phyloP scores from a whole-genome alignment of 2,797 vertebrate species.

The Hydrocynus forskahlii region DNA sequence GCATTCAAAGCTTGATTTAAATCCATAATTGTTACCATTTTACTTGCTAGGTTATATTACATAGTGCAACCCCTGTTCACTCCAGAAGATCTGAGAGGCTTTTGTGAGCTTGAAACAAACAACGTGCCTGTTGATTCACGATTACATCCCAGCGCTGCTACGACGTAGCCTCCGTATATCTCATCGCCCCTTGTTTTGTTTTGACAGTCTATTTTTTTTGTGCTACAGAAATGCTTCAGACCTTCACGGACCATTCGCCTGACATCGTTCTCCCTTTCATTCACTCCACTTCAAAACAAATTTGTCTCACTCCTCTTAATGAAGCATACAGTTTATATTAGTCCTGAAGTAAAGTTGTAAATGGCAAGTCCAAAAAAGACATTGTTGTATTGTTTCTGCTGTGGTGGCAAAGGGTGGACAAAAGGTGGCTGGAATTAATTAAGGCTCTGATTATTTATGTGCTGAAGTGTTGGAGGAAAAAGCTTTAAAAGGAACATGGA shows the following conservation, averaged over 20 bases:
- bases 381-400: background rate
- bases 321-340: constrained; percentile 38
- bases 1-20: constrained; percentile 15
- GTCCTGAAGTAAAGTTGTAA: constrained; percentile 12
- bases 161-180: constrained; percentile 32
- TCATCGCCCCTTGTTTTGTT: constrained; percentile 41
- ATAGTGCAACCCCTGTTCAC: background rate
- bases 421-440: background rate
- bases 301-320: constrained; percentile 40
- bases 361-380: background rate
- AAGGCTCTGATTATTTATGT: constrained; percentile 12
- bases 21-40: background rate
- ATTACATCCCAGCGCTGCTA: constrained; percentile 30
- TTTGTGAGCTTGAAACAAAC: constrained; percentile 3
- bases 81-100: constrained; percentile 1
- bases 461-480: background rate
- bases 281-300: constrained; percentile 39
- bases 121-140: constrained; percentile 7
- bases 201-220: constrained; percentile 34
- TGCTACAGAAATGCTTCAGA: constrained; percentile 19
- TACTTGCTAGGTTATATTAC: background rate
- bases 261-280: constrained; percentile 30
- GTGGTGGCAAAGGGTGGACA: constrained; percentile 1
- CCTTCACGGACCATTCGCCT: constrained; percentile 28
- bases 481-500: background rate